Conservation (phyloP, 2,113 vertebrate species). For the Psittacula cyanocephala region DNA sequence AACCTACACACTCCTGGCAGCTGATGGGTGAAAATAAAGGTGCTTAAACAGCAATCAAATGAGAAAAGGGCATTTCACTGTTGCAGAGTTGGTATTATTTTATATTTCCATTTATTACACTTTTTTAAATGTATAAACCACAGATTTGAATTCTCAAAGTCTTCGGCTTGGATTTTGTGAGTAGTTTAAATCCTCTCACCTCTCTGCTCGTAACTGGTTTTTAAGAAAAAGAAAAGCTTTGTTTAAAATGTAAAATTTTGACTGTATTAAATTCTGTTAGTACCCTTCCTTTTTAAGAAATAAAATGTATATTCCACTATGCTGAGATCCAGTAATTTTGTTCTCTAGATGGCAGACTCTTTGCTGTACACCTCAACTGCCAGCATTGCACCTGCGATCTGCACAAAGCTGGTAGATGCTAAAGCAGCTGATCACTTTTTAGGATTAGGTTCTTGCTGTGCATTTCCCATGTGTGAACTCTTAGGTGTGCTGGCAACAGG, state of each 20-base stretch:
- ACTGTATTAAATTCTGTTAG: constrained; percentile 71
- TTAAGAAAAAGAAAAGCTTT: constrained; percentile 61
- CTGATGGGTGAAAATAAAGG: constrained; percentile 64
- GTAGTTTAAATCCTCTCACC: constrained; percentile 62
- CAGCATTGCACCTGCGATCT: background rate
- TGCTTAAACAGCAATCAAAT: constrained; percentile 57
- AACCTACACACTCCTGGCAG: constrained; percentile 35
- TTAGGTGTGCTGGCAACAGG: background rate
- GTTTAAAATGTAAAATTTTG: constrained; percentile 71
- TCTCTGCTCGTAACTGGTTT: constrained; percentile 62
- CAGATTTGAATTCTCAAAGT: constrained; percentile 60
- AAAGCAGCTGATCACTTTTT: background rate
- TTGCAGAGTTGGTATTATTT: constrained; percentile 62
- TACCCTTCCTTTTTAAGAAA: constrained; percentile 66
- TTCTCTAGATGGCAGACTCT: background rate
- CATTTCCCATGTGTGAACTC: background rate
- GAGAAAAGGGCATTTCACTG: constrained; percentile 65
- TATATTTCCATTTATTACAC: constrained; percentile 67
- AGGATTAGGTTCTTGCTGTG: background rate
- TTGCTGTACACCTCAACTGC: background rate
- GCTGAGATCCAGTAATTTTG: constrained; percentile 35
- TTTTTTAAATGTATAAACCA: constrained; percentile 65
- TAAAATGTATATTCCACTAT: constrained; percentile 70
- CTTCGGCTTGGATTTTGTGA: constrained; percentile 62
- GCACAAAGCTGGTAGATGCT: background rate